A percentile compares a stretch with the other conserved stretches of the same genome.
phyloP scores from a whole-genome alignment of 2,888 invertebrate species.

The Dermolepida albohirtum region DNA sequence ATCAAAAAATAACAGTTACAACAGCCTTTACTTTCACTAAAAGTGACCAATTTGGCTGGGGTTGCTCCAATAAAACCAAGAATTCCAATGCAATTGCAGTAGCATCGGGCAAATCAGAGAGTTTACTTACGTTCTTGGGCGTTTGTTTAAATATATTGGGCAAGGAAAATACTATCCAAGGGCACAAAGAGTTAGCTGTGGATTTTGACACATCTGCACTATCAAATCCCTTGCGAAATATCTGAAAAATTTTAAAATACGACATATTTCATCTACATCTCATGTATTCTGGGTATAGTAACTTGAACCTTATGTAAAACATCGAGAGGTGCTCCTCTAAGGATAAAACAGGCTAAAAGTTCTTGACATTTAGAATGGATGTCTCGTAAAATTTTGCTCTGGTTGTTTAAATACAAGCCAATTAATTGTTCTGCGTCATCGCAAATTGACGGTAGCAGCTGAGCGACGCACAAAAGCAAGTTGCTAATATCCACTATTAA shows the following conservation, averaged over 20 bases:
- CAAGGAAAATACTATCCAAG: constrained; percentile 79
- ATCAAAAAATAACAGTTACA: background rate
- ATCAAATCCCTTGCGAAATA: constrained; percentile 70
- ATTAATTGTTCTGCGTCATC: constrained; percentile 72
- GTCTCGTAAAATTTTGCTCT: constrained; percentile 80
- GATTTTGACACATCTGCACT: constrained; percentile 69
- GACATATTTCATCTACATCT: constrained; percentile 2
- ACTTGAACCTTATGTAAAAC: constrained; percentile 77
- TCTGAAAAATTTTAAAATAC: constrained; percentile 56
- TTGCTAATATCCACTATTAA: constrained; percentile 82
- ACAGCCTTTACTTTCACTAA: constrained; percentile 66
- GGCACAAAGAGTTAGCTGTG: constrained; percentile 69
- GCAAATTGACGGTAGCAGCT: constrained; percentile 78
- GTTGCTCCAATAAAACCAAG: constrained; percentile 78
- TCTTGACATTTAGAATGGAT: constrained; percentile 87
- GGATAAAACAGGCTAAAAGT: constrained; percentile 78
- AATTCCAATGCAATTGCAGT: constrained; percentile 78
- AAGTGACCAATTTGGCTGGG: constrained; percentile 83
- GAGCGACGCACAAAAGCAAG: constrained; percentile 79
- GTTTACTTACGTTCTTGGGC: constrained; percentile 62
- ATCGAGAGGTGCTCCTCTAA: constrained; percentile 81
- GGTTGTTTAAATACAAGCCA: constrained; percentile 70
- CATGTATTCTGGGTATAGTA: background rate
- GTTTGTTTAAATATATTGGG: constrained; percentile 71
- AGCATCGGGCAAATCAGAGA: constrained; percentile 69